Evolutionary conservation across 1,140 invertebrate species (phyloP).

Genomic region (Papilio helenus): DNA sequence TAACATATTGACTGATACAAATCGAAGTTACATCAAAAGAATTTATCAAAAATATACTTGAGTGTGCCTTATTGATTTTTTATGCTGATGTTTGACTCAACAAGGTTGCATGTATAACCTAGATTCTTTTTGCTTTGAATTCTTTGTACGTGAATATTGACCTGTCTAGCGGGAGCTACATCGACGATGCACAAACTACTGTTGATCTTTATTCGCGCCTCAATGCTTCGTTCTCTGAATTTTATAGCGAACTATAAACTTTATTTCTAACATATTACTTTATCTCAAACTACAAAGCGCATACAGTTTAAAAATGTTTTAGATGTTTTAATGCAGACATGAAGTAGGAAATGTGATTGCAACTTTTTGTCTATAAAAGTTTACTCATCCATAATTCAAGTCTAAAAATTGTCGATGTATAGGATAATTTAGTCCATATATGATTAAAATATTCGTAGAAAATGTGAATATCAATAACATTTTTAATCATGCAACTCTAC

Average conservation of each 20-base stretch:
- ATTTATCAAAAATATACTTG: not conserved
- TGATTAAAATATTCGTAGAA: not conserved
- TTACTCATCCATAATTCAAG: no score
- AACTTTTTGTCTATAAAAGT: no score
- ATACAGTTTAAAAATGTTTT: not conserved
- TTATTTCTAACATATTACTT: constrained; percentile 65
- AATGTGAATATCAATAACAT: not conserved
- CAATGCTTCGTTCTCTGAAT: constrained; percentile 44
- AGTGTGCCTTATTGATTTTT: not conserved
- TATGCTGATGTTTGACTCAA: constrained; percentile 9
- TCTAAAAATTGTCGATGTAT: no score
- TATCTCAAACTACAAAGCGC: not conserved
- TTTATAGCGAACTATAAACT: constrained; percentile 64
- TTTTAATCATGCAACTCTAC: not conserved
- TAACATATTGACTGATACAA: constrained; percentile 26
- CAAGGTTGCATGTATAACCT: constrained; percentile 25
- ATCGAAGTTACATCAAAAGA: constrained; percentile 24
- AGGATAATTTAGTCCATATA: no score
- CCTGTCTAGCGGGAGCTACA: not conserved
- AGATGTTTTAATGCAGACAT: no score
- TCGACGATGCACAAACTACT: constrained; percentile 28
- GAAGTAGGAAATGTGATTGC: no score
- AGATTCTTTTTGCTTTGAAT: constrained; percentile 17
- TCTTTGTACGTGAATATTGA: constrained; percentile 31
- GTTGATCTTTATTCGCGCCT: not conserved